Base-by-base conservation (phyloP, 2,113 vertebrate species). In the Epinephelus cyanopodus region DNA sequence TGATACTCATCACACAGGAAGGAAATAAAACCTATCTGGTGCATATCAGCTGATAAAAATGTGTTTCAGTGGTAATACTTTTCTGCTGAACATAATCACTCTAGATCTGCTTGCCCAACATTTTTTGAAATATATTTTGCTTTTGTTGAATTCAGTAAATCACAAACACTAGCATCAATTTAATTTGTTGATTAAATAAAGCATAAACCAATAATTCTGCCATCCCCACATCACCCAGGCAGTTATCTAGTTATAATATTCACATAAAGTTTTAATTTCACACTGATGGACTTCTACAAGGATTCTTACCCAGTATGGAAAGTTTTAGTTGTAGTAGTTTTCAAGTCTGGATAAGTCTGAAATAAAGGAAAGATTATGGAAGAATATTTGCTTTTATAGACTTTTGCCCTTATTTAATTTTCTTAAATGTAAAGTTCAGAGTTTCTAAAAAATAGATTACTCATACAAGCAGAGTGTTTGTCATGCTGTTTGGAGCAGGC, bases 21-120 rank as follows among this genome's bases (percentile, higher is more conserved):
- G 77, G 60, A 83, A 83, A 57, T 61, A 11, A 29, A 21, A 60
- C 15, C 29, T 67, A n/a, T 67, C 18, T 52, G 27, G 39, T 23
- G 3, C 2, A 37, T 48, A 23, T 21, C 27, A 25, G 29, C 3
- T 54, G 18, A 53, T 64, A 11, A 19, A 23, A 25, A 39, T 2
- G 0, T 25, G 19, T 66, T 47, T 64, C 25, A 15, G 19, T 47
- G 37, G 15, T 23, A 12, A 15, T 15, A 3, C 15, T 69, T 74
- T 25, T 82, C 37, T 57, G 47, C 29, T 25, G 15, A 60, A 48
- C 2, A n/a, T 19, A 25, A 17, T 57, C 4, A 0, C 52, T 23
- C 10, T 45, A 48, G 17, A 19, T 71, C 56, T 48, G 15, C 21
- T 19, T 21, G 2, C 12, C 17, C 6, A n/a, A n/a, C 29, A 45